Percentiles rank a stretch among this genome's conserved stretches.
phyloP scores from a whole-genome alignment of 2,113 vertebrate species.

The Saimiri boliviensis region DNA sequence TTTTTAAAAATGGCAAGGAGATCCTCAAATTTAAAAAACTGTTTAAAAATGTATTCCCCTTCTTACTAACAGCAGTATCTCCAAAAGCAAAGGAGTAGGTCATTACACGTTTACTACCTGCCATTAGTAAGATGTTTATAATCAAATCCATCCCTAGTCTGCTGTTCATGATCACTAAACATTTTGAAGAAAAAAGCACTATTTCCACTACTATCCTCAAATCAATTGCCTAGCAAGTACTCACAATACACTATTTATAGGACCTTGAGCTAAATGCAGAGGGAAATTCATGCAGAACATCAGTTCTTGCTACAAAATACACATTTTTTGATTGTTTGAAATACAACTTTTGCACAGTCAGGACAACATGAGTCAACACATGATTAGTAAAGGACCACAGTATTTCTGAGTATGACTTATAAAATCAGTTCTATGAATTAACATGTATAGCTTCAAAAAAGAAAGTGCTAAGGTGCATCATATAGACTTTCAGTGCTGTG shows the following conservation, averaged over 20 bases:
- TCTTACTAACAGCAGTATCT: background rate
- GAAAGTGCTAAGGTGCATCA: background rate
- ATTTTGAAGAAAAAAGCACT: background rate
- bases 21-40: slow-evolving; percentile 27
- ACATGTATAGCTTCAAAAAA: background rate
- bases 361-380: background rate
- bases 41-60: background rate
- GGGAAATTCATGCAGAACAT: background rate
- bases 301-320: background rate
- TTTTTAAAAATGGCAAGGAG: background rate
- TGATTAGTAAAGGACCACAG: background rate
- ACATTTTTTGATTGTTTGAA: background rate
- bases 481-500: background rate
- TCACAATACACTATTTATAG: background rate
- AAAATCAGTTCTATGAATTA: background rate
- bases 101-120: background rate
- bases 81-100: background rate
- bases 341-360: background rate
- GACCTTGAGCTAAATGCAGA: background rate
- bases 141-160: background rate
- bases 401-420: background rate
- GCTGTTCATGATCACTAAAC: background rate
- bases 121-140: background rate
- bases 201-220: slow-evolving; percentile 6
- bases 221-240: background rate